Evolutionary conservation across 1,140 invertebrate species (phyloP), one percentile per base, ranked within the genome.

Genomic region (Aradophagus sp.): DNA sequence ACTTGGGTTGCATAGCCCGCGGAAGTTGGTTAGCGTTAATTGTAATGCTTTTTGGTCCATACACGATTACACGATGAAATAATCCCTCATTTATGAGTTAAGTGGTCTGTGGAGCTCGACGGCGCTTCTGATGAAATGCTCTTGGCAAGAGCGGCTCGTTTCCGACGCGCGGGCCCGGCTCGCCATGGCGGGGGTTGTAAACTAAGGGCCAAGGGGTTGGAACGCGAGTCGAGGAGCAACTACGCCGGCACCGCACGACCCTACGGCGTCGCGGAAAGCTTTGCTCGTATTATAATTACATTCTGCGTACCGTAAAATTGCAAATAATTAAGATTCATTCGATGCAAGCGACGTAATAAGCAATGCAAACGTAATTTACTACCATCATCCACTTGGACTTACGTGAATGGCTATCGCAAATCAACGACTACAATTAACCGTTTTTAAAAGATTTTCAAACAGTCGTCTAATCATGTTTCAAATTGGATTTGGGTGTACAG

Each of bases 51-150:
- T 82, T 83, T 78, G 77, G 78, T 74, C 80, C 80, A 82, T 83
- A 80, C 80, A 79, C 77, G 82, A 82, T 82, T 81, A 81, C 80
- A 80, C 77, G 77, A 83, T 84, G 81, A 83, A 84, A 84, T 84
- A 84, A 84, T 83, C 77, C 79, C 77, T 82, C 81, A 81, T 84
- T 84, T 82, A 83, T 82, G 80, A 84, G 83, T 81, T 82, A 84
- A 84, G 83, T 84, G 80, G 81, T 84, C 81, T 83, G 80, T 83
- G 77, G 79, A 82, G 79, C 77, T 81, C 73, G 62, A 78, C 75
- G 78, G 76, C 78, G 79, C 79, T 84, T 84, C 81, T 83, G 79
- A 83, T 83, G 80, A 81, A 84, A 83, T 80, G 77, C 80, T 82
- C 78, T 77, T 77, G 77, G 76, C 73, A 74, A 79, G 77, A 77